Evolutionary conservation across 2,113 vertebrate genomes (phyloP).

Genomic region (Balaeniceps rex): DNA sequence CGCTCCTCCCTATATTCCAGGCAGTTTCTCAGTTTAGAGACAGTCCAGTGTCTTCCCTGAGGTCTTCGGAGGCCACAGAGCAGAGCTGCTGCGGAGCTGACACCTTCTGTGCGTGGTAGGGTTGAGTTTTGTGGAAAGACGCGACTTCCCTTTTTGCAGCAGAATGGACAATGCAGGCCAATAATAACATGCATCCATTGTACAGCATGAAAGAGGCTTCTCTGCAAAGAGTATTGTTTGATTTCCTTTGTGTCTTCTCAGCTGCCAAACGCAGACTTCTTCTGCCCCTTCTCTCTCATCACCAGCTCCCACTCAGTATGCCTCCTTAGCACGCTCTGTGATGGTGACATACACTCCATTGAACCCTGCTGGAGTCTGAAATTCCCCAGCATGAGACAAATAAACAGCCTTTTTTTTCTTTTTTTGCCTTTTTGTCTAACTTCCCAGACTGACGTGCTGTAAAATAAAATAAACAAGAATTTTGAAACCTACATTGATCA

Average conservation of each 20-base stretch:
- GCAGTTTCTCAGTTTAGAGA: not conserved
- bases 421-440: not conserved
- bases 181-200: not conserved
- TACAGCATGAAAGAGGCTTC: not conserved
- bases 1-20: not conserved
- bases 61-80: not conserved
- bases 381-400: slow-evolving; percentile 43
- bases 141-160: not conserved
- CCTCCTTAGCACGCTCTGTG: slow-evolving; percentile 6
- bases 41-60: not conserved
- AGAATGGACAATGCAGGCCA: not conserved
- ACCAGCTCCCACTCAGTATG: slow-evolving; percentile 31
- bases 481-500: slow-evolving; percentile 44
- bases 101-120: not conserved
- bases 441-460: slow-evolving; percentile 41
- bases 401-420: not conserved
- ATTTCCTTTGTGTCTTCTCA: slow-evolving; percentile 34
- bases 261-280: not conserved
- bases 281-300: slow-evolving; percentile 2
- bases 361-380: slow-evolving; percentile 39
- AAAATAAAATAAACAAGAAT: slow-evolving; percentile 46
- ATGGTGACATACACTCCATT: slow-evolving; percentile 32
- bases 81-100: not conserved
- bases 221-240: not conserved
- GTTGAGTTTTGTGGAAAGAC: not conserved